A percentile compares a stretch with the other conserved stretches of the same genome.
phyloP scores from a whole-genome alignment of 2,888 invertebrate species.

The Beris morrisii region DNA sequence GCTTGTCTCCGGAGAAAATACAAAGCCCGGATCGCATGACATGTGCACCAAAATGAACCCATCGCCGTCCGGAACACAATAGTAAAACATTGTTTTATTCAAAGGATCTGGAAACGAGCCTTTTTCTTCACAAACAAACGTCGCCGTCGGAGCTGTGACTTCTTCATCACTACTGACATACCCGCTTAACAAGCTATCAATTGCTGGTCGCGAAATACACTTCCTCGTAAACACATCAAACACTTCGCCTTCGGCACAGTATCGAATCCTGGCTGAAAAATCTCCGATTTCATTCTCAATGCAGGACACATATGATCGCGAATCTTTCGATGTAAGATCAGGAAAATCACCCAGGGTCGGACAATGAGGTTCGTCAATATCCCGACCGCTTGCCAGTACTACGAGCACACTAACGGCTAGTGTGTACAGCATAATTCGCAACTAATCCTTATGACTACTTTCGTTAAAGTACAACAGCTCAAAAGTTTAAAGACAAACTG shows the following conservation, averaged over 20 bases:
- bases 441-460: too few relatives aligned
- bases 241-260: neutral
- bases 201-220: neutral
- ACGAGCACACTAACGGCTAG: too few relatives aligned
- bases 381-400: neutral
- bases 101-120: constrained; percentile 10
- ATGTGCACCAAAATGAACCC: neutral
- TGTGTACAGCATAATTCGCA: too few relatives aligned
- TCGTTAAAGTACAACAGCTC: too few relatives aligned
- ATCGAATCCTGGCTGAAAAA: neutral
- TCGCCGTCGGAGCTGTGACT: neutral
- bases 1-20: neutral
- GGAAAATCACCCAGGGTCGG: neutral
- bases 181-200: too few relatives aligned
- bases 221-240: neutral
- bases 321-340: neutral
- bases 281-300: neutral
- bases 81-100: constrained; percentile 2
- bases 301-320: neutral
- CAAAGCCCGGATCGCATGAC: constrained; percentile 7
- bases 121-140: neutral
- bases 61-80: constrained; percentile 3
- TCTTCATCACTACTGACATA: too few relatives aligned
- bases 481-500: too few relatives aligned
- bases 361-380: neutral